Percentiles rank a stretch among this genome's conserved stretches.
Conservation (phyloP, 1,140 invertebrate genomes). For the Drosophila baimaii region DNA sequence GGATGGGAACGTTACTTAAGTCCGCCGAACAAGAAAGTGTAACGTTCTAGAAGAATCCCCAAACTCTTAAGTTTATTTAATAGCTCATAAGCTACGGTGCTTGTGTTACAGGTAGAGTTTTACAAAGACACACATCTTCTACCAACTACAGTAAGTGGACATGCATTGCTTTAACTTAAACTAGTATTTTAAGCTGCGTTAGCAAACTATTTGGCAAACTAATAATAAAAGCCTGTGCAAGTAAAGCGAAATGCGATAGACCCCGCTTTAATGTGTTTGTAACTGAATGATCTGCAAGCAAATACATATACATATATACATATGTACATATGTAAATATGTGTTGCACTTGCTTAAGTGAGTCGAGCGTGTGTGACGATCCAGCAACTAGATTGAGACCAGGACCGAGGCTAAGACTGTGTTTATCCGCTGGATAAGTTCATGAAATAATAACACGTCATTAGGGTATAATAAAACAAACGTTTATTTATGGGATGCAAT, state of each 20-base stretch:
- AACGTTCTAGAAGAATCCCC: too few species aligned
- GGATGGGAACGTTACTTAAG: too few species aligned
- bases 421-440: neutral
- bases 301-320: too few species aligned
- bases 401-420: neutral
- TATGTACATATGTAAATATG: too few species aligned
- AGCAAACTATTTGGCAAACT: neutral
- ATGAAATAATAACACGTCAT: too few species aligned
- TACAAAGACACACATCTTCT: neutral
- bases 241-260: neutral
- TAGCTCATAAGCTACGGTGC: too few species aligned
- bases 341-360: slow-evolving; percentile 10
- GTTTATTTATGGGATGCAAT: too few species aligned
- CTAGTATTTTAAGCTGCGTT: neutral
- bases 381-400: slow-evolving; percentile 10
- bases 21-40: too few species aligned
- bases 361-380: slow-evolving; percentile 7
- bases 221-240: neutral
- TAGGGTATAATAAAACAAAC: too few species aligned
- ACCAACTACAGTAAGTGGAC: neutral
- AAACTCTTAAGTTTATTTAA: too few species aligned
- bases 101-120: neutral
- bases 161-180: neutral
- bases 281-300: slow-evolving; percentile 1
- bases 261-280: neutral